These are phyloP conservation scores for Habrosyne pyritoides DNA, from an alignment of 2,888 invertebrate genomes.

Conservation along the genomic window DNA sequence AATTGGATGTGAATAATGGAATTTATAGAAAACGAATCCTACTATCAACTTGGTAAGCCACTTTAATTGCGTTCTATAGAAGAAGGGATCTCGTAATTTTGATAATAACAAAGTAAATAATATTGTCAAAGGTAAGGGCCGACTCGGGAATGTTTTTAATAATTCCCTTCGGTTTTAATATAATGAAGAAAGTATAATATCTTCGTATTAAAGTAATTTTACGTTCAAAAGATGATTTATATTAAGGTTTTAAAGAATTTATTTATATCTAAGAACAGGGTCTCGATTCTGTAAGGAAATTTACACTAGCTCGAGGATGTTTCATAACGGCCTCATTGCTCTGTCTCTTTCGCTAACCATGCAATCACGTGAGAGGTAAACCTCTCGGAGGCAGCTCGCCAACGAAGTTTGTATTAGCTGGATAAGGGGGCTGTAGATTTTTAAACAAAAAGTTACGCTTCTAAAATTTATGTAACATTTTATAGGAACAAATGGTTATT, in stretches of 20 bases:
- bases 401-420: too few species aligned
- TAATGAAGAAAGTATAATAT: not conserved
- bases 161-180: not conserved
- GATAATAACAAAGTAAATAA: conserved; percentile 5
- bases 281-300: too few species aligned
- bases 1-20: conserved; percentile 41
- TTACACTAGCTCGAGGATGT: too few species aligned
- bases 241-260: not conserved
- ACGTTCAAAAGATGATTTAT: not conserved
- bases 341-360: too few species aligned
- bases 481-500: too few species aligned
- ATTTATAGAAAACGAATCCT: conserved; percentile 42
- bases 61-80: conserved; percentile 22
- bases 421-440: too few species aligned
- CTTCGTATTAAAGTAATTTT: not conserved
- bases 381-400: too few species aligned
- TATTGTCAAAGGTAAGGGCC: not conserved
- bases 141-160: conserved; percentile 9
- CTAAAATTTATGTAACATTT: too few species aligned
- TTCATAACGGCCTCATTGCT: too few species aligned
- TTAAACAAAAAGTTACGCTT: too few species aligned
- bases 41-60: conserved; percentile 34
- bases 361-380: too few species aligned
- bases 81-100: conserved; percentile 4
- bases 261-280: not conserved